Evolutionary conservation across 2,113 vertebrate genomes (phyloP), one percentile per base, ranked within the genome.

Genomic region (Clupea harengus): DNA sequence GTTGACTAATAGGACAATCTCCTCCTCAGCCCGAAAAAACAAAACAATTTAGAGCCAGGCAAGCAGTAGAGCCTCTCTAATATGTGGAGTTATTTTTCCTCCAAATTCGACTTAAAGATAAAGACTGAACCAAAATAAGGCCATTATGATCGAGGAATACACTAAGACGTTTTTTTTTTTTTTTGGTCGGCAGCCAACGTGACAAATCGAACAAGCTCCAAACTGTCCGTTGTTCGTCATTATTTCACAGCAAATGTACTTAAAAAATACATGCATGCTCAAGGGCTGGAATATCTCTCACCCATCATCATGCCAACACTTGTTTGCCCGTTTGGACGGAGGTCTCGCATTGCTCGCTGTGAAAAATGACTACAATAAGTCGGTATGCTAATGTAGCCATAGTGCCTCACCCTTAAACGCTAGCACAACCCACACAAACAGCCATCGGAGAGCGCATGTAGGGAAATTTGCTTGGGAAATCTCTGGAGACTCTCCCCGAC

Each of bases 301-400:
- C 54, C 18, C 54, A 82, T 85, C 81, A 85, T 82, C 10, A 45
- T 82, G 80, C 81, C 85, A 85, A 60, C 60, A 67, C 85, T 82
- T 85, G 57, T 85, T 82, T 85, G 82, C 52, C 39, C 82, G 39
- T 57, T 57, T 46, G 46, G 39, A 28, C 82, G 10, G 49, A 50
- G 28, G 7, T 44, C 82, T 39, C 52, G 22, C 52, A 60, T 83
- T 20, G 17, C 52, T 60, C 3, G 11, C 52, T 32, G 54, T 83
- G 82, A 83, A 64, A 83, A 83, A 83, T 64, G 82, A 45, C 60
- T 57, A 60, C 54, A 83, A 83, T 83, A 83, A 82, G 49, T 44
- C 39, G 60, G 82, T 85, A 81, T 82, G 80, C 46, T 85, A 85
- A 85, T 83, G 52, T 54, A 10, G 20, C 60, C 67, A 20, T 39